phyloP scores from a whole-genome alignment of 2,797 vertebrate genomes.

The Brachymystax lenok region DNA sequence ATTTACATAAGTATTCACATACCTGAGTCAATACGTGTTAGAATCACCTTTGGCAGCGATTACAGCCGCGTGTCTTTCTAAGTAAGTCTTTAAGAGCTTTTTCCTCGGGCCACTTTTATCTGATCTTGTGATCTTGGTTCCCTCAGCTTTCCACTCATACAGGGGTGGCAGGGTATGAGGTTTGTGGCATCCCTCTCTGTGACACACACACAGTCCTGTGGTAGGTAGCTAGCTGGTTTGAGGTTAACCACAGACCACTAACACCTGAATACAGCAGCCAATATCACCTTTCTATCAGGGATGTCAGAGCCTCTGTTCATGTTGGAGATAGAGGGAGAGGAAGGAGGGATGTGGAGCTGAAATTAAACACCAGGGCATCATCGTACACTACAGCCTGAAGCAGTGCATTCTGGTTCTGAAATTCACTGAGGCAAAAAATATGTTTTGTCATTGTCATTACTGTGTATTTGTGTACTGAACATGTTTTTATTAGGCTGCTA shows the following conservation, averaged over 20 bases:
- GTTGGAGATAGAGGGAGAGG: background rate
- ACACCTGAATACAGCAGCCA: constrained; percentile 50
- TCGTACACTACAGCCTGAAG: constrained; percentile 23
- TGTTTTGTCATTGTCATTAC: background rate
- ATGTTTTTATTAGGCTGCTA: background rate
- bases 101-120: background rate
- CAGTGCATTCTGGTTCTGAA: background rate
- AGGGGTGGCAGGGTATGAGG: background rate
- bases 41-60: too few species aligned
- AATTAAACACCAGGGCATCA: constrained; percentile 7
- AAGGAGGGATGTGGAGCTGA: constrained; percentile 15
- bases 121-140: background rate
- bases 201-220: background rate
- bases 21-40: too few species aligned
- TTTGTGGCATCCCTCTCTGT: background rate
- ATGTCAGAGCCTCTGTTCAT: constrained; percentile 27
- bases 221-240: constrained; percentile 27
- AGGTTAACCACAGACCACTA: constrained; percentile 47
- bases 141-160: background rate
- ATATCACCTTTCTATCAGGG: constrained; percentile 20
- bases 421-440: too few species aligned
- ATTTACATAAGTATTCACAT: too few species aligned
- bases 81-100: background rate
- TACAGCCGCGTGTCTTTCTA: too few species aligned
- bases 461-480: background rate